These are phyloP conservation scores for Oryctes rhinoceros DNA, from an alignment of 1,140 invertebrate genomes.

Conservation along the genomic window DNA sequence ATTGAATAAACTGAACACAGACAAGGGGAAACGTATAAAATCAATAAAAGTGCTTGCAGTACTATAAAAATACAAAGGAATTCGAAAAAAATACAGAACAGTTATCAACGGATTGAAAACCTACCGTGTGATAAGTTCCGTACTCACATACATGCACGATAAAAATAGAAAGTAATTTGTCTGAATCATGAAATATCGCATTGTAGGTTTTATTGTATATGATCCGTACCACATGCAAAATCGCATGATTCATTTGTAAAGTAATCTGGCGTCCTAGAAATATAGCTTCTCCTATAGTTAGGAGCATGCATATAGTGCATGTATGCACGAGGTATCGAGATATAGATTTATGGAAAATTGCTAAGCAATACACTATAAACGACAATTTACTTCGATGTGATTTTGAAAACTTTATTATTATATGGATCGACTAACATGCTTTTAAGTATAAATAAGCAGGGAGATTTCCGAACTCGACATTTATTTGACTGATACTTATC, in stretches of 20 bases:
- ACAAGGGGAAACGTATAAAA: too few species aligned
- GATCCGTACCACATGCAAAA: neutral
- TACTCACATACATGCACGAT: neutral
- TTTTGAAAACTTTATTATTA: constrained; percentile 26
- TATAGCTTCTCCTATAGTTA: constrained; percentile 11
- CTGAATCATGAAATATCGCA: neutral
- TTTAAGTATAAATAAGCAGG: neutral
- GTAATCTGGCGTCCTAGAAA: neutral
- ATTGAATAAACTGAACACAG: too few species aligned
- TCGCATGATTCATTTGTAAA: constrained; percentile 15
- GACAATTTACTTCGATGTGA: neutral
- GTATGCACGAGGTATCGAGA: neutral
- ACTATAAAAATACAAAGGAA: too few species aligned
- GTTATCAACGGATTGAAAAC: neutral
- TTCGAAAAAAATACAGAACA: neutral
- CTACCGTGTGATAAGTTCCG: neutral
- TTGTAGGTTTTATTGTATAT: neutral
- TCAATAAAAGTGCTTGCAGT: too few species aligned
- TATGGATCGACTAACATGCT: neutral
- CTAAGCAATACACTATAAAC: neutral
- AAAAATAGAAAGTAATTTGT: neutral
- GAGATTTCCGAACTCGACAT: constrained; percentile 1
- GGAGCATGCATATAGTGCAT: neutral
- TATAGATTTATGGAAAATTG: neutral
- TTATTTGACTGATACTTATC: constrained; percentile 26